Evolutionary conservation across 1,140 invertebrate species (phyloP).

Genomic region (Chionoecetes opilio): DNA sequence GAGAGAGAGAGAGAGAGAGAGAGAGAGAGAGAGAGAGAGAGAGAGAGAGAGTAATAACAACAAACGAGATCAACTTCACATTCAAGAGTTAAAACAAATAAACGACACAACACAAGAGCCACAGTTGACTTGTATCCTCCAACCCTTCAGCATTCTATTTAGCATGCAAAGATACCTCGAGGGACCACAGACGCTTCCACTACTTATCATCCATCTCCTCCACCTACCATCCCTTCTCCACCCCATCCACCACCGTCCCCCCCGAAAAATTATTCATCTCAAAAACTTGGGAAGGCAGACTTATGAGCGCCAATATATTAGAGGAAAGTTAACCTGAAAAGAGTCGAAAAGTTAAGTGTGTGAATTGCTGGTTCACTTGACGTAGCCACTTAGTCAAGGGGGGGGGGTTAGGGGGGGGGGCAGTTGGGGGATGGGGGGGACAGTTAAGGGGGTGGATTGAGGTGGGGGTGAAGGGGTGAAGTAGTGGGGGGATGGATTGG

Average conservation of each 20-base stretch:
- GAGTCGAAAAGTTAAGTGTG: constrained; percentile 16
- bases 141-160: no score
- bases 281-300: not conserved
- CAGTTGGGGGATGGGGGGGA: no score
- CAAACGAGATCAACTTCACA: no score
- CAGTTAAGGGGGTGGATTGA: no score
- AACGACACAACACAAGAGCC: no score
- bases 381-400: not conserved
- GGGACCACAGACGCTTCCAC: not conserved
- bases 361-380: constrained; percentile 5
- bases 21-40: no score
- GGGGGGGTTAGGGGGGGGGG: not conserved
- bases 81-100: no score
- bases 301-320: not conserved
- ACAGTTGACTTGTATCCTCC: no score
- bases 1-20: no score
- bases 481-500: not conserved
- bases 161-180: no score
- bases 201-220: not conserved
- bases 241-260: not conserved
- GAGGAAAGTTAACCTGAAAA: not conserved
- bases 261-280: not conserved
- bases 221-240: not conserved
- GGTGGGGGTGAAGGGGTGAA: not conserved
- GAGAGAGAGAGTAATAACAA: no score